Percentiles rank a stretch among this genome's conserved stretches.
Conservation (phyloP, 2,888 invertebrate genomes). For the Eupeodes latifasciatus region DNA sequence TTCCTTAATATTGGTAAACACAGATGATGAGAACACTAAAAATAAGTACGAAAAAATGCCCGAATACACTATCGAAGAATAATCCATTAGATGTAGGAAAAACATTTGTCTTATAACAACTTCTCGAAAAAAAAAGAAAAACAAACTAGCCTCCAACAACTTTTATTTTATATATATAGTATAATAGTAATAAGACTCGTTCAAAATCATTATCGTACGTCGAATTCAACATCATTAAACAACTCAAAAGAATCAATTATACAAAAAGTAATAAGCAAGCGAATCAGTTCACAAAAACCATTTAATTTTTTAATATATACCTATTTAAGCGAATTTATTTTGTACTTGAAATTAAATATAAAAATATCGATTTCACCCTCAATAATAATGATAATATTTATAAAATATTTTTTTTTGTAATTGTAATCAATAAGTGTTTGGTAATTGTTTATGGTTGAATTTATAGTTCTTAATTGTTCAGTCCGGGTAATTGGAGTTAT, state of each 20-base stretch:
- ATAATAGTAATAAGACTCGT: slow-evolving; percentile 36
- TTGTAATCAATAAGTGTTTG: slow-evolving; percentile 58
- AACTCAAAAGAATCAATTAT: slow-evolving; percentile 15
- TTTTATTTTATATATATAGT: slow-evolving; percentile 19
- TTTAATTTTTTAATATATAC: slow-evolving; percentile 57
- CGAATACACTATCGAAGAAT: slow-evolving; percentile 84
- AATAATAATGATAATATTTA: slow-evolving; percentile 40
- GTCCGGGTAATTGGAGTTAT: slow-evolving; percentile 12
- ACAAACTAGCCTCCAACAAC: background rate
- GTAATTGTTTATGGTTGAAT: slow-evolving; percentile 40
- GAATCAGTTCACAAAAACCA: slow-evolving; percentile 37
- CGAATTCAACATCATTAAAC: slow-evolving; percentile 38
- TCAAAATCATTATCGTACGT: slow-evolving; percentile 41
- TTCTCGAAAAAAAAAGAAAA: slow-evolving; percentile 41
- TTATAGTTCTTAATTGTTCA: slow-evolving; percentile 12
- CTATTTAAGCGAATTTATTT: slow-evolving; percentile 48
- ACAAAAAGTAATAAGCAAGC: slow-evolving; percentile 6
- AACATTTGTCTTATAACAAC: slow-evolving; percentile 32
- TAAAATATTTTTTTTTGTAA: slow-evolving; percentile 53
- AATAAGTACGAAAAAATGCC: slow-evolving; percentile 85
- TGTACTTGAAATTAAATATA: slow-evolving; percentile 51
- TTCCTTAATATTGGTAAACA: slow-evolving; percentile 88
- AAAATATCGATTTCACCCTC: slow-evolving; percentile 36
- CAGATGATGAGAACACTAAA: slow-evolving; percentile 85
- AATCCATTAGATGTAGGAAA: slow-evolving; percentile 67